Evolutionary conservation across 2,888 invertebrate genomes (phyloP).

Genomic region (Oxycera nigricornis): DNA sequence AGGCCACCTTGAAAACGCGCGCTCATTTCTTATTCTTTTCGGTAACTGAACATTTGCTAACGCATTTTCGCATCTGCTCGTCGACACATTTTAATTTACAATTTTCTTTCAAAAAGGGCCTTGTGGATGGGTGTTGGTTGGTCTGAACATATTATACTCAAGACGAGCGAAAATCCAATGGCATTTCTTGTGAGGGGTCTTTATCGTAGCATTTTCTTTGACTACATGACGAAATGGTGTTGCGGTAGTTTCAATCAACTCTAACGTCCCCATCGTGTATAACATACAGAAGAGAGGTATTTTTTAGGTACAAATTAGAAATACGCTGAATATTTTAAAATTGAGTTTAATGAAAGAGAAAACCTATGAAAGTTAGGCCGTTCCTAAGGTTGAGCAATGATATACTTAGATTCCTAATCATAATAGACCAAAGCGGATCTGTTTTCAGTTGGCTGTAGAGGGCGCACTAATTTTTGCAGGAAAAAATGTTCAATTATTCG

Average conservation of each 20-base stretch:
- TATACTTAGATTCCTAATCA: too few species aligned
- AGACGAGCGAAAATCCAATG: neutral
- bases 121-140: neutral
- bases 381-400: too few species aligned
- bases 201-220: neutral
- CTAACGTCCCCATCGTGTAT: neutral
- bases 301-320: too few species aligned
- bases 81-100: conserved; percentile 7
- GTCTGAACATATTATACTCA: neutral
- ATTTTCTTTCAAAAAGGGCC: neutral
- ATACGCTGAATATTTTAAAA: too few species aligned
- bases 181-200: neutral
- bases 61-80: conserved; percentile 37
- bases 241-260: neutral
- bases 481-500: too few species aligned
- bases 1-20: neutral
- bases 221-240: neutral
- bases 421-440: too few species aligned
- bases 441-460: too few species aligned
- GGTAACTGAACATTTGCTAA: conserved; percentile 4
- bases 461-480: too few species aligned
- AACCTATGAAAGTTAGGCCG: too few species aligned
- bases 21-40: neutral
- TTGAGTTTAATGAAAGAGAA: too few species aligned
- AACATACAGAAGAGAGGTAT: too few species aligned